Percentiles rank a stretch among this genome's conserved stretches.
Evolutionary conservation across 2,113 vertebrate species (phyloP).

Genomic region (Suncus etruscus): DNA sequence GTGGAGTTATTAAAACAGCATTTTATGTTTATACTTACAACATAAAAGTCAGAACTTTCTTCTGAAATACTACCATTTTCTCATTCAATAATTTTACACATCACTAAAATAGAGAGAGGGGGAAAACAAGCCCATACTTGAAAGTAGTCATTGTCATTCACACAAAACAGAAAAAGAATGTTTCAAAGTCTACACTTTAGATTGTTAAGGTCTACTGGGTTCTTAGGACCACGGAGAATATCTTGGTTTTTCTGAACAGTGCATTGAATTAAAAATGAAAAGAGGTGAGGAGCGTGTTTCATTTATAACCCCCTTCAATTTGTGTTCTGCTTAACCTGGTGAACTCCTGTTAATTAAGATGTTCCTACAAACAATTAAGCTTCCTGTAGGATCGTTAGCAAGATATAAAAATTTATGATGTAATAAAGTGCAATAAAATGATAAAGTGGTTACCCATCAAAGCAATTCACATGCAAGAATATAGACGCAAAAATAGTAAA

Average conservation of each 20-base stretch:
- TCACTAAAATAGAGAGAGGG: not conserved
- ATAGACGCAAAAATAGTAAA: conserved; percentile 80
- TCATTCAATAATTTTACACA: conserved; percentile 42
- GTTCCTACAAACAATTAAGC: conserved; percentile 90
- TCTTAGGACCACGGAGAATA: not conserved
- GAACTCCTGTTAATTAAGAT: conserved; percentile 89
- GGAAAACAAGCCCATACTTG: not conserved
- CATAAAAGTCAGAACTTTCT: conserved; percentile 68
- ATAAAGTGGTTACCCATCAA: conserved; percentile 85
- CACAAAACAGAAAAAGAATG: conserved; percentile 9
- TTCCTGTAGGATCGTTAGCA: conserved; percentile 89
- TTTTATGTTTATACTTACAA: conserved; percentile 1
- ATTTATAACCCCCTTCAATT: conserved; percentile 85
- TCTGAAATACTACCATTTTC: not conserved
- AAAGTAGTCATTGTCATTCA: conserved; percentile 25
- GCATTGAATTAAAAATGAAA: conserved; percentile 58
- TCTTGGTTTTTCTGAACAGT: conserved; percentile 40
- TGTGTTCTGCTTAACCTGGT: conserved; percentile 88
- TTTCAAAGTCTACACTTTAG: not conserved
- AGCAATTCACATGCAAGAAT: conserved; percentile 76
- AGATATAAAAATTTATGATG: conserved; percentile 91
- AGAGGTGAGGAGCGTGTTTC: conserved; percentile 78
- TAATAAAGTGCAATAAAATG: conserved; percentile 90
- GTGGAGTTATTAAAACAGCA: conserved; percentile 62
- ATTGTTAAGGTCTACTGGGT: not conserved